Evolutionary conservation across 2,888 invertebrate species (phyloP), one percentile per base, ranked within the genome.

Genomic region (Gymnosoma rotundatum): DNA sequence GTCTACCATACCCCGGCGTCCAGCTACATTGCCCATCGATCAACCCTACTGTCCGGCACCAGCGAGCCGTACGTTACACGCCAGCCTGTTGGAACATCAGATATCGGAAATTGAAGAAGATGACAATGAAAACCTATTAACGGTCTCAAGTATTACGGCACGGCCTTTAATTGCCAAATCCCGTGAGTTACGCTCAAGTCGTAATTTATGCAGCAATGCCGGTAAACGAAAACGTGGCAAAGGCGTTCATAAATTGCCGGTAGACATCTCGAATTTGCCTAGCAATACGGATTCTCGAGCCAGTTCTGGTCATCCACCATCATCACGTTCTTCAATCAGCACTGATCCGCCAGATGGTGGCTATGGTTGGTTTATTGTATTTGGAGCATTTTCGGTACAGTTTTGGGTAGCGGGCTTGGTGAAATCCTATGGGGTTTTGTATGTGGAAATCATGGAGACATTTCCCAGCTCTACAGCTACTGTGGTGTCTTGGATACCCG

Each of bases 361-460:
- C 0, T 96, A 96, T 90, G 96, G 96, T 32, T 96, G 96, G 96
- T 94, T 96, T 88, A 94, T 96, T 38, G 95, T 96, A 1, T 94
- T 95, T 86, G 96, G 96, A 0, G 96, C 96, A 0, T 96, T 96
- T 90, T 94, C 96, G 90, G 96, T 96, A 45, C 96, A 96, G 90
- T 95, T 96, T 91, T 95, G 96, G 94, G 96, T 96, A 48, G 96
- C 96, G 0, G 96, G 96, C 0, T 93, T 96, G 79, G 95, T 96
- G 88, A 96, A 96, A 90, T 96, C 96, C 0, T 96, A 96, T 89
- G 96, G 96, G 0, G 96, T 96, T 20, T 93, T 96, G 0, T 96
- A 96, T 88, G 95, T 96, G 79, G 96, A 96, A 92, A 95, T 96
- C 78, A 95, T 96, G 94, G 96, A 96, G 91, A 95, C 95, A 0